Percentiles rank a stretch among this genome's conserved stretches.
Evolutionary conservation across 2,888 invertebrate species (phyloP).

Genomic region (Philereme vetulata): DNA sequence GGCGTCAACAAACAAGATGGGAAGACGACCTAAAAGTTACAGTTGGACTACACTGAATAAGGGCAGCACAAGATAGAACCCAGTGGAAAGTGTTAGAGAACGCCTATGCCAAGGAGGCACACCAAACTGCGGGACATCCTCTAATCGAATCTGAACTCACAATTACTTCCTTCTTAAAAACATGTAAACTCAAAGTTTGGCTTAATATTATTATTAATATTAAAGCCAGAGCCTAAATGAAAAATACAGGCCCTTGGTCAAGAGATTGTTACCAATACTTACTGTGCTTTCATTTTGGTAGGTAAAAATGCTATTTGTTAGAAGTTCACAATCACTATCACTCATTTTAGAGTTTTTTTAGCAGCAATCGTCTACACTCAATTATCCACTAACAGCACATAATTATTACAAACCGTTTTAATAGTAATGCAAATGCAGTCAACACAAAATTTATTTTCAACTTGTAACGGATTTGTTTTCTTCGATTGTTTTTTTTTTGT

Average conservation of each 20-base stretch:
- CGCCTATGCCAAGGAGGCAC: no score
- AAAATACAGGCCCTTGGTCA: neutral
- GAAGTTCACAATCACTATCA: conserved; percentile 57
- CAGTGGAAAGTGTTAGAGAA: no score
- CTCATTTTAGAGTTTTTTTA: conserved; percentile 39
- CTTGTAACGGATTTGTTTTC: conserved; percentile 7
- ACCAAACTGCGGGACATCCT: no score
- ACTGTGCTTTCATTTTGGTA: conserved; percentile 59
- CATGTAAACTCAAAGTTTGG: no score
- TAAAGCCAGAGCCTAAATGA: neutral
- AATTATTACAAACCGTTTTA: neutral
- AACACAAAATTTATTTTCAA: neutral
- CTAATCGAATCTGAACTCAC: no score
- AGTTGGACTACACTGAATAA: no score
- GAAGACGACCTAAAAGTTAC: no score
- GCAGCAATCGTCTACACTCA: neutral
- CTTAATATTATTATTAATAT: no score
- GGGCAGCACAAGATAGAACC: no score
- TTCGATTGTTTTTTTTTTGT: no score
- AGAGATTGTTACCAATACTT: conserved; percentile 34
- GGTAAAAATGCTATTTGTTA: conserved; percentile 48
- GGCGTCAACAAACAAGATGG: no score
- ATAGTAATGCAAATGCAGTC: neutral
- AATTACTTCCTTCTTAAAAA: no score
- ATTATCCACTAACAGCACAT: neutral